A percentile compares a stretch with the other conserved stretches of the same genome.
phyloP scores from a whole-genome alignment of 37 sponge, comb jelly and placozoan genomes.

The Ianthella basta region DNA sequence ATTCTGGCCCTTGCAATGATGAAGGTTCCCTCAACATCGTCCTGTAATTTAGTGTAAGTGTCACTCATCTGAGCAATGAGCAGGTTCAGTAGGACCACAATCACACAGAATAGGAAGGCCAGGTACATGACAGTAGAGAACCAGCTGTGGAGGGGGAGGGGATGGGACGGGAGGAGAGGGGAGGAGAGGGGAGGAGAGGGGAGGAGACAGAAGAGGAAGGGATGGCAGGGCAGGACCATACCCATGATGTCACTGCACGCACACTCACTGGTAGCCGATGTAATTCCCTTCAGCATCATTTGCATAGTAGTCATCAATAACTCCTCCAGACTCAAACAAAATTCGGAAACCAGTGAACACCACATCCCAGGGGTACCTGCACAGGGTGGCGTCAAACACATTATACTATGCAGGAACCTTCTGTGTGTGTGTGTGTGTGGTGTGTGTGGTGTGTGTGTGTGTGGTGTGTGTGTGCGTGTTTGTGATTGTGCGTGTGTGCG shows the following conservation, averaged over 20 bases:
- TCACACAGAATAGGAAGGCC: conserved; percentile 35
- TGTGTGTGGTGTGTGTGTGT: conserved; percentile 10
- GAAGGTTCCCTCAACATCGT: conserved; percentile 32
- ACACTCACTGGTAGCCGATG: conserved; percentile 25
- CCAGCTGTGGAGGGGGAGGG: conserved; percentile 20
- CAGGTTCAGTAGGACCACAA: conserved; percentile 43
- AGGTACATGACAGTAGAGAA: conserved; percentile 34
- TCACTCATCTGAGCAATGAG: conserved; percentile 54
- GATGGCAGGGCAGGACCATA: background rate
- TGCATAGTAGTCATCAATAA: conserved; percentile 11
- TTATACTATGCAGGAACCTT: too few relatives aligned
- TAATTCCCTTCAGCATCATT: background rate
- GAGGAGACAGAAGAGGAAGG: background rate
- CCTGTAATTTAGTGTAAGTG: conserved; percentile 49
- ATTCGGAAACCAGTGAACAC: conserved; percentile 9
- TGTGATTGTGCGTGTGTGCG: background rate
- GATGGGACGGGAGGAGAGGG: too few relatives aligned
- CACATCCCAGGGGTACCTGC: conserved; percentile 28
- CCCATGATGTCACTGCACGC: background rate
- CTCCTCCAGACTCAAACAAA: conserved; percentile 6
- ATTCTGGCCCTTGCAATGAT: conserved; percentile 19
- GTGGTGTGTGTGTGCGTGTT: background rate
- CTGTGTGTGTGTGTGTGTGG: too few relatives aligned
- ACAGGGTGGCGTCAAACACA: background rate
- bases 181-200: background rate